Evolutionary conservation across 2,113 vertebrate genomes (phyloP), one percentile per base, ranked within the genome.

Genomic region (Notiomystis cincta): DNA sequence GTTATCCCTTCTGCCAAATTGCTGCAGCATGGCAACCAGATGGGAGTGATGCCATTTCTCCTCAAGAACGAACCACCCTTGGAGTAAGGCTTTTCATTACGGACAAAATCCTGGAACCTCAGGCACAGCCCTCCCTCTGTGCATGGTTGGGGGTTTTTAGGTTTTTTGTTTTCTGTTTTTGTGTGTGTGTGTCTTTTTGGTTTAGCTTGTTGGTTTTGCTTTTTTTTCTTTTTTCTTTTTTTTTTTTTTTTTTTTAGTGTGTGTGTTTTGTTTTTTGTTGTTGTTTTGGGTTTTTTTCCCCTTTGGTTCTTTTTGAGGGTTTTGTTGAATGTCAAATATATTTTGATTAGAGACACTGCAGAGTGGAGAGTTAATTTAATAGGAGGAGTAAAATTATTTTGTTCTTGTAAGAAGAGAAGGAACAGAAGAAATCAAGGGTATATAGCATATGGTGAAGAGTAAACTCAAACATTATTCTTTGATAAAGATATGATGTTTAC

Each of bases 1-100:
- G 12, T 82, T 94, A 67, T 48, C 15, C 70, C 82, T 93, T 85
- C 84, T 93, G 92, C 94, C 88, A 85, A 50, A 93, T 78, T 84
- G 73, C 90, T 93, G 88, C 95, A 85, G 78, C 76, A 56, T 90
- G 96, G 95, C 66, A 82, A 56, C 82, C 94, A 96, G 95, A 97
- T 95, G 94, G 85, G 78, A 93, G 70, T 69, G 69, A 27, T 24
- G 65, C 81, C 87, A 60, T 67, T 90, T 60, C 62, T 91, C 57
- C 82, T 44, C 9, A 37, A 31, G 87, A 71, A 54, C 4, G 13
- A 75, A 25, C 82, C 40, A 67, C 78, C 37, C 61, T 92, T 79
- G n/a, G 65, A 82, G 44, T 4, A 30, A 77, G 47, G 66, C 22
- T 82, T 90, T 92, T 57, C 58, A 42, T 90, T 73, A 93, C 57